phyloP scores from a whole-genome alignment of 1,140 invertebrate species.

The Brachionus sp. region DNA sequence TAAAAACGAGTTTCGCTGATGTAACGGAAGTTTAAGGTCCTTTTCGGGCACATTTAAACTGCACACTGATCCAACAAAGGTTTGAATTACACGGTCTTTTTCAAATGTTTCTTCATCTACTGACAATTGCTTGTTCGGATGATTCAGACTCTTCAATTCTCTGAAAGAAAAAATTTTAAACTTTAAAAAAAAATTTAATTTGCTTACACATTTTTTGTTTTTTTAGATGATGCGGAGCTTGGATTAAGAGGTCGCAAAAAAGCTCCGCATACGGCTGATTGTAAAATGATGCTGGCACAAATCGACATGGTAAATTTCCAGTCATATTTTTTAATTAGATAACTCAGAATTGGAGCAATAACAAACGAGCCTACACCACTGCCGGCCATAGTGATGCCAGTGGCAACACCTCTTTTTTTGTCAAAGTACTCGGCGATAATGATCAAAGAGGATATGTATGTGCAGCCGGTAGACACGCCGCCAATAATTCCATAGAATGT shows the following conservation, averaged over 20 bases:
- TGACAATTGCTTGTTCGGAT: background rate
- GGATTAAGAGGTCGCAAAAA: constrained; percentile 21
- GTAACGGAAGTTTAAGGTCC: constrained; percentile 3
- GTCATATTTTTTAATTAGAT: constrained; percentile 51
- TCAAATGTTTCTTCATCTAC: background rate
- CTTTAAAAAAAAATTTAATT: background rate
- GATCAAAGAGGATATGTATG: constrained; percentile 68
- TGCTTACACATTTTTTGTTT: constrained; percentile 36
- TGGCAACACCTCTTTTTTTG: constrained; percentile 80
- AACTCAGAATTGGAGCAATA: constrained; percentile 52
- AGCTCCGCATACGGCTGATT: constrained; percentile 30
- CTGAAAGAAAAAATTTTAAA: background rate
- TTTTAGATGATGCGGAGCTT: background rate
- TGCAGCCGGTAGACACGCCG: constrained; percentile 57
- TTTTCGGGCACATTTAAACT: background rate
- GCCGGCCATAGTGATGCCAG: constrained; percentile 70
- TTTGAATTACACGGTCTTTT: constrained; percentile 10
- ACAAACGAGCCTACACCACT: constrained; percentile 57
- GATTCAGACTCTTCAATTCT: background rate
- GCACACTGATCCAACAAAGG: background rate
- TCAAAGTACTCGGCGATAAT: constrained; percentile 89
- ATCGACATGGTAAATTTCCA: constrained; percentile 51
- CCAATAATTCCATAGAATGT: constrained; percentile 76
- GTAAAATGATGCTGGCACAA: constrained; percentile 27
- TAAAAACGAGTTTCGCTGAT: constrained; percentile 31